A percentile compares a stretch with the other conserved stretches of the same genome.
Conservation (phyloP, 2,888 invertebrate species). For the Unio pictorum region DNA sequence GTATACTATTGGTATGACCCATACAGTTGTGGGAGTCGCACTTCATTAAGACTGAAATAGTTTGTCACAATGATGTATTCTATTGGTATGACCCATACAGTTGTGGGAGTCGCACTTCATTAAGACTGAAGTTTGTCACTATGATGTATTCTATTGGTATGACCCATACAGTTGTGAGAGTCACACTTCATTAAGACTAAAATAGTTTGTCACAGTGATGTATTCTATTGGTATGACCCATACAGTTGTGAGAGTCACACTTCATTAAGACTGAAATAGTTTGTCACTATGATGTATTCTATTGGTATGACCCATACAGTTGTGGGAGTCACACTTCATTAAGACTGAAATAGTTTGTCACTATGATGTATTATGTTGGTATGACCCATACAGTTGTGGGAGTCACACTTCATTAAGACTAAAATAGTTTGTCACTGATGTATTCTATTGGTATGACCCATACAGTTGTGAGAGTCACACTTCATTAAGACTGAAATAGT, state of each 20-base stretch:
- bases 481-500: too few species aligned
- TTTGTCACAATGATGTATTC: too few species aligned
- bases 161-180: neutral
- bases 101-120: too few species aligned
- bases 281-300: neutral
- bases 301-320: slow-evolving; percentile 1
- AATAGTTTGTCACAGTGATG: neutral
- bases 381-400: slow-evolving; percentile 1
- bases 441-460: neutral
- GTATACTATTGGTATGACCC: too few species aligned
- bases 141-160: neutral
- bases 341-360: neutral
- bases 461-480: neutral
- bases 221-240: neutral
- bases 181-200: neutral
- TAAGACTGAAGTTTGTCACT: neutral
- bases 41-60: too few species aligned
- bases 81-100: too few species aligned
- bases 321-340: neutral
- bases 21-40: too few species aligned
- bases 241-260: neutral
- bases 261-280: too few species aligned
- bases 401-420: neutral
- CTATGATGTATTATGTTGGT: neutral
- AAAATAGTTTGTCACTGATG: neutral